Conservation (phyloP, 2,113 vertebrate genomes). For the Penelope pileata region DNA sequence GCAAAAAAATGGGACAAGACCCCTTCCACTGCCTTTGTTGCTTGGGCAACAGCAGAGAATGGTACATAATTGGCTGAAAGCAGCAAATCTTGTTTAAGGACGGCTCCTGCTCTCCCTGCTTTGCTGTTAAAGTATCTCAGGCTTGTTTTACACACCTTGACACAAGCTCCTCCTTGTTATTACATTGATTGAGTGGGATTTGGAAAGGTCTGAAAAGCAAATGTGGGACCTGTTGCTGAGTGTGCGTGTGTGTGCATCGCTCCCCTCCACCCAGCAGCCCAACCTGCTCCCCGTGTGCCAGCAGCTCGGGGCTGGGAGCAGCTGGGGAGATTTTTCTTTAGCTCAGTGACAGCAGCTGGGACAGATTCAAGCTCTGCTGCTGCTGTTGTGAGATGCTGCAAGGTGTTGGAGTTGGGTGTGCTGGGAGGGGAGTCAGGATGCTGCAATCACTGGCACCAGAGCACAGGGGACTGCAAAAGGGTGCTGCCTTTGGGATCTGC, state of each 20-base stretch:
- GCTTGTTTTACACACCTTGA: neutral
- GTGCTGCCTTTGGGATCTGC: neutral
- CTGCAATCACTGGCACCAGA: accelerated
- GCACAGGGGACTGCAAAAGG: neutral
- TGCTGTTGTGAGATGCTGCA: accelerated
- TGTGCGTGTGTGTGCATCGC: accelerated
- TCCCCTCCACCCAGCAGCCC: no score
- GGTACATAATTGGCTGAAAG: neutral
- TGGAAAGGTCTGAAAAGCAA: neutral
- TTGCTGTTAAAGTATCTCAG: neutral
- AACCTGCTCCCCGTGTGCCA: accelerated
- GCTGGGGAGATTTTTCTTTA: neutral
- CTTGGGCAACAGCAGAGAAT: neutral
- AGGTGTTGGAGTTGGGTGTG: neutral
- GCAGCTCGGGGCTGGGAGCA: accelerated
- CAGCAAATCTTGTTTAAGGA: accelerated
- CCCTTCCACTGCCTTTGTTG: neutral
- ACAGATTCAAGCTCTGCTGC: neutral
- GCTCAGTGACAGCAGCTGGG: neutral
- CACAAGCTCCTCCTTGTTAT: neutral
- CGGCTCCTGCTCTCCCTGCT: neutral
- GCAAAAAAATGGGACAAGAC: neutral
- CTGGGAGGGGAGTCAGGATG: neutral
- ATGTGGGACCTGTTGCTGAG: accelerated
- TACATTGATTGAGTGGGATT: accelerated